Conservation (phyloP, 2,797 vertebrate species). For the Cyclura pinguis region DNA sequence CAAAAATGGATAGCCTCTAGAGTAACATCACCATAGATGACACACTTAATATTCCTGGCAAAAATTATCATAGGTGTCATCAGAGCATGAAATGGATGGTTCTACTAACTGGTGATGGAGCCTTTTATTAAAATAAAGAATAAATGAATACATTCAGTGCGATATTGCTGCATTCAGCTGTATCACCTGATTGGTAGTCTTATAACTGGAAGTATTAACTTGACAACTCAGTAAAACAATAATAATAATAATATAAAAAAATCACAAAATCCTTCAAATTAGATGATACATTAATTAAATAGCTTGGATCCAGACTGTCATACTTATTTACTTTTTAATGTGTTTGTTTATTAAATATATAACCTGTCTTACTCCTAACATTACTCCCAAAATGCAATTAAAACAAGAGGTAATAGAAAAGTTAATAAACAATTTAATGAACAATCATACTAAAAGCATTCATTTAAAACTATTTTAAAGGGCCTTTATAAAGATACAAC, state of each 20-base stretch:
- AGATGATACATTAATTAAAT: background rate
- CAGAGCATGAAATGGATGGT: constrained; percentile 40
- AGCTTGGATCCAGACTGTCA: background rate
- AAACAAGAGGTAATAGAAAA: no score
- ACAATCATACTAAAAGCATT: no score
- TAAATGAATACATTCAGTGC: background rate
- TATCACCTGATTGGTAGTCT: constrained; percentile 35
- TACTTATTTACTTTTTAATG: background rate
- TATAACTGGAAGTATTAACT: constrained; percentile 9
- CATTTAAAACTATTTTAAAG: no score
- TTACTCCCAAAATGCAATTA: no score
- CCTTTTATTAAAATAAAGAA: constrained; percentile 25
- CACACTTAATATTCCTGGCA: constrained; percentile 43
- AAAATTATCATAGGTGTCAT: constrained; percentile 29
- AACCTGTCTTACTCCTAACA: no score
- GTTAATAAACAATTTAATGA: no score
- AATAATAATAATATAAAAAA: background rate
- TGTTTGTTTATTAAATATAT: no score
- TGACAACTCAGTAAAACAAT: background rate
- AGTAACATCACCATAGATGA: constrained; percentile 46
- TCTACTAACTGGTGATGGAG: constrained; percentile 33
- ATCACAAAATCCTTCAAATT: background rate
- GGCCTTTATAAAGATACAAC: no score
- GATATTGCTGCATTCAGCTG: constrained; percentile 28
- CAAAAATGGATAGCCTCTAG: constrained; percentile 58